Conservation (phyloP, 2,888 invertebrate genomes). For the Drosophila conformis region DNA sequence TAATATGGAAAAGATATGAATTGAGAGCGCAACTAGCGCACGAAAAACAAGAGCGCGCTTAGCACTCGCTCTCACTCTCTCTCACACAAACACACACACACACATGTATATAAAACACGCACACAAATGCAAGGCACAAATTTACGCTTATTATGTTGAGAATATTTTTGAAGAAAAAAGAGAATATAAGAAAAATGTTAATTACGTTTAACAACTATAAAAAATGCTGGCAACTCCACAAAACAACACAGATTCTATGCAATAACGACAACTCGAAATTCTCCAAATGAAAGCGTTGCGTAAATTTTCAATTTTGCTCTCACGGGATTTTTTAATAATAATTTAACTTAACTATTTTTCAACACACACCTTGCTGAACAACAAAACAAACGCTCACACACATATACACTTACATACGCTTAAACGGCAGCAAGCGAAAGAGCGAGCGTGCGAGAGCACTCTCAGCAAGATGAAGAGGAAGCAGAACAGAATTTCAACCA, state of each 20-base stretch:
- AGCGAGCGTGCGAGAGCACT: slow-evolving; percentile 39
- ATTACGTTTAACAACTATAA: slow-evolving; percentile 54
- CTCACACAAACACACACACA: slow-evolving; percentile 23
- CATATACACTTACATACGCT: slow-evolving; percentile 23
- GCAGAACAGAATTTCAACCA: slow-evolving; percentile 56
- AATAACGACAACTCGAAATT: slow-evolving; percentile 9
- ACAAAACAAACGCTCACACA: slow-evolving; percentile 42
- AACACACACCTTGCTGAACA: slow-evolving; percentile 63
- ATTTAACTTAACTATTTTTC: slow-evolving; percentile 72
- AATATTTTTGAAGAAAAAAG: slow-evolving; percentile 66
- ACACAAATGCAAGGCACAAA: slow-evolving; percentile 45
- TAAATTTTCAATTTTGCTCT: slow-evolving; percentile 35
- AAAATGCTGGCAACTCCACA: slow-evolving; percentile 17
- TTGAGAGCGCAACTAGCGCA: slow-evolving; percentile 52
- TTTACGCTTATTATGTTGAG: slow-evolving; percentile 79
- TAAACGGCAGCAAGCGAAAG: slow-evolving; percentile 22
- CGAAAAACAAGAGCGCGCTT: slow-evolving; percentile 43
- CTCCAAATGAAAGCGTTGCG: slow-evolving; percentile 25
- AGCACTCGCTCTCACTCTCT: slow-evolving; percentile 27
- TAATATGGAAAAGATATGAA: slow-evolving; percentile 57
- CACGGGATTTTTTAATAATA: slow-evolving; percentile 59
- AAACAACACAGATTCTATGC: slow-evolving; percentile 6
- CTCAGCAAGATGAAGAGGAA: slow-evolving; percentile 52
- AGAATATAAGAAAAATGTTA: slow-evolving; percentile 57
- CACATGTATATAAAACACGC: slow-evolving; percentile 22